phyloP scores from a whole-genome alignment of 2,888 invertebrate species.

The Orthonychiurus folsomi region DNA sequence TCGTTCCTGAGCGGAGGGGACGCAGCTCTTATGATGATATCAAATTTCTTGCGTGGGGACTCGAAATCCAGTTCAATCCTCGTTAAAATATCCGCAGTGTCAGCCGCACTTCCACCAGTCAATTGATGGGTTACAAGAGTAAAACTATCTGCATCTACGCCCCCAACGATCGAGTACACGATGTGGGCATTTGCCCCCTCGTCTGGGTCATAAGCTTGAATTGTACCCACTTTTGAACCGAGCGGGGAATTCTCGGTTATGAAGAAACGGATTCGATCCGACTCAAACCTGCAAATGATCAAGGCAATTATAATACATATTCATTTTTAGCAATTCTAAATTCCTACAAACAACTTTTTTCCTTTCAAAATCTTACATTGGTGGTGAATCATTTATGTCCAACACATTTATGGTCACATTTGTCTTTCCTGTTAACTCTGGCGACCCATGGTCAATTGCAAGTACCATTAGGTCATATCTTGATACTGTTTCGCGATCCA shows the following conservation, averaged over 20 bases:
- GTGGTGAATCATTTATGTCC: slow-evolving; percentile 41
- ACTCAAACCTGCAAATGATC: no score
- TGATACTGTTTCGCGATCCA: slow-evolving; percentile 84
- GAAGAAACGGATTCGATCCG: slow-evolving; percentile 76
- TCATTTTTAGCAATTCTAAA: no score
- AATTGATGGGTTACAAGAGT: slow-evolving; percentile 59
- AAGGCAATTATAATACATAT: no score
- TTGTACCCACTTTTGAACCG: slow-evolving; percentile 84
- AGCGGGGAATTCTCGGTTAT: slow-evolving; percentile 94
- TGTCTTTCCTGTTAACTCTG: slow-evolving; percentile 53
- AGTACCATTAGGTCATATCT: slow-evolving; percentile 74
- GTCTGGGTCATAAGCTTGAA: slow-evolving; percentile 83
- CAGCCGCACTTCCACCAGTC: slow-evolving; percentile 37
- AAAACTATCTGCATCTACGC: slow-evolving; percentile 81
- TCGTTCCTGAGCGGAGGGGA: slow-evolving; percentile 83
- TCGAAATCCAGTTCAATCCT: slow-evolving; percentile 92
- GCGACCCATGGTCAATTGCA: slow-evolving; percentile 82
- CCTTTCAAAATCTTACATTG: no score
- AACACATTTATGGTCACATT: slow-evolving; percentile 35
- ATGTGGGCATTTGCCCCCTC: slow-evolving; percentile 84
- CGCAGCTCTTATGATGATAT: slow-evolving; percentile 78
- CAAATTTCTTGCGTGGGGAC: slow-evolving; percentile 80
- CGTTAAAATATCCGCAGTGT: slow-evolving; percentile 68
- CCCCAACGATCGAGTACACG: slow-evolving; percentile 88
- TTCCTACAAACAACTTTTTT: no score